Percentiles rank a stretch among this genome's conserved stretches.
phyloP scores from a whole-genome alignment of 2,113 vertebrate species.

The Bambusicola thoracicus region DNA sequence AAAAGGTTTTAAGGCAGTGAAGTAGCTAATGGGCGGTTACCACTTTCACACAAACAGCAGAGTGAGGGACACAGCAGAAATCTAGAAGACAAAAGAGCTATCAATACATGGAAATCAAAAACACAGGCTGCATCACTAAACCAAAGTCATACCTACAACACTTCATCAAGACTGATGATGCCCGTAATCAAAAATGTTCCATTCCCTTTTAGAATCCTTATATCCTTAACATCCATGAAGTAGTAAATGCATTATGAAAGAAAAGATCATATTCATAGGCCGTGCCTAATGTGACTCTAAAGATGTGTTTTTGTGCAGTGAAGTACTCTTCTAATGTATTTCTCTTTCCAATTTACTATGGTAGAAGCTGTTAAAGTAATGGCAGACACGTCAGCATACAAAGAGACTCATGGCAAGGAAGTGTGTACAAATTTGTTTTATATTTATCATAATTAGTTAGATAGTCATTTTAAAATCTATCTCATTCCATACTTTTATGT shows the following conservation, averaged over 20 bases:
- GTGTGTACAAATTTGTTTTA: not conserved
- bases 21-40: not conserved
- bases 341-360: conserved; percentile 53
- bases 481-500: conserved; percentile 43
- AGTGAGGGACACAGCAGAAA: not conserved
- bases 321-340: conserved; percentile 48
- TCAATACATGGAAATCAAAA: conserved; percentile 4
- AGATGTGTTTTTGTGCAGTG: conserved; percentile 8
- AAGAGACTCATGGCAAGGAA: conserved; percentile 34
- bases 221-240: conserved; percentile 14
- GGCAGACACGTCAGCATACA: conserved; percentile 6
- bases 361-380: conserved; percentile 57
- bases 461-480: conserved; percentile 40
- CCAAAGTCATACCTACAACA: not conserved
- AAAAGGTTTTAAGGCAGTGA: not conserved
- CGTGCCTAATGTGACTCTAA: conserved; percentile 16
- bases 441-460: conserved; percentile 15
- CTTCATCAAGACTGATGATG: conserved; percentile 21
- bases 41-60: not conserved
- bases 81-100: not conserved
- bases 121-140: not conserved
- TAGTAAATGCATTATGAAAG: conserved; percentile 5
- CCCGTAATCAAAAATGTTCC: not conserved
- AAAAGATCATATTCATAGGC: not conserved
- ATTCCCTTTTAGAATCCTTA: not conserved